phyloP scores from a whole-genome alignment of 2,797 vertebrate genomes.

The Melanotaenia maccullochi region DNA sequence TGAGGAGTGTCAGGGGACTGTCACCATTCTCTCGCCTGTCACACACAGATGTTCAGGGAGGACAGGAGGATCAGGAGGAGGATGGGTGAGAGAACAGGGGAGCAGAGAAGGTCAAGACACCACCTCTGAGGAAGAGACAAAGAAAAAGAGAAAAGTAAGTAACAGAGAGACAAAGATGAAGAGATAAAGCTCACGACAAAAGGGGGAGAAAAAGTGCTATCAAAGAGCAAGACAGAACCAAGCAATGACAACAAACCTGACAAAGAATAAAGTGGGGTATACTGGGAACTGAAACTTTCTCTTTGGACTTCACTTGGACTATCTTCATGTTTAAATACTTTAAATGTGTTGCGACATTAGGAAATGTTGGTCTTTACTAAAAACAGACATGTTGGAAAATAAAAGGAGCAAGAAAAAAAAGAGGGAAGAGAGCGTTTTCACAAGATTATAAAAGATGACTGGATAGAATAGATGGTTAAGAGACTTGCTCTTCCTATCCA shows the following conservation, averaged over 20 bases:
- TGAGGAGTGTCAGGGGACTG: slow-evolving; percentile 61
- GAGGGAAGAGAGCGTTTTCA: no score
- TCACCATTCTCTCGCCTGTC: slow-evolving; percentile 73
- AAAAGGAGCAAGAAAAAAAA: no score
- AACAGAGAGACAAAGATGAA: slow-evolving; percentile 34
- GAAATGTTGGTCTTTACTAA: no score
- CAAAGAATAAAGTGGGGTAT: not conserved
- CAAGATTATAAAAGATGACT: no score
- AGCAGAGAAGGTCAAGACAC: slow-evolving; percentile 69
- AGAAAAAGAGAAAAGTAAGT: slow-evolving; percentile 38
- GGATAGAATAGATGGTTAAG: no score
- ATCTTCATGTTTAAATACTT: no score
- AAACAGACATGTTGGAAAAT: no score
- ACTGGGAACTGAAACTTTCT: no score
- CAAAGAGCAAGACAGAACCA: slow-evolving; percentile 16
- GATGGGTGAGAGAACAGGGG: slow-evolving; percentile 54
- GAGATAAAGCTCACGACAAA: slow-evolving; percentile 38
- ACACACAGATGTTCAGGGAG: slow-evolving; percentile 81
- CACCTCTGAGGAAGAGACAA: slow-evolving; percentile 41
- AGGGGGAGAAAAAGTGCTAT: slow-evolving; percentile 19
- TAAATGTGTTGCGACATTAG: no score
- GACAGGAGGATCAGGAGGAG: slow-evolving; percentile 55
- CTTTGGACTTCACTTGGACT: no score
- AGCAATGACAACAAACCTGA: not conserved
- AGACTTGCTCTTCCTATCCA: no score